Evolutionary conservation across 2,888 invertebrate genomes (phyloP), one percentile per base, ranked within the genome.

Genomic region (Zootermopsis nevadensis): DNA sequence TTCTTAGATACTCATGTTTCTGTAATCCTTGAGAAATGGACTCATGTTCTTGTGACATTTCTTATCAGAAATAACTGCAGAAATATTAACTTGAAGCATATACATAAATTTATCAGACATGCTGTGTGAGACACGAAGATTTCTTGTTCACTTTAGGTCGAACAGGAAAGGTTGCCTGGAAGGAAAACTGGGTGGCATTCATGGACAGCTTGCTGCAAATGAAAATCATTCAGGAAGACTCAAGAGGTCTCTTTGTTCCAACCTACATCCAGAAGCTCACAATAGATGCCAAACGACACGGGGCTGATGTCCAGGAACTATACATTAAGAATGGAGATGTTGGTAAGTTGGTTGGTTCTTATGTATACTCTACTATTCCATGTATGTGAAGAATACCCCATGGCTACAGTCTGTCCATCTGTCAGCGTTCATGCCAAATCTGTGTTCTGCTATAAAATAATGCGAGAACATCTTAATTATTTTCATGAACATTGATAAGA

Each of bases 201-300:
- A 92, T 98, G 90, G 98, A 98, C 90, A 95, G 95, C 53, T 94
- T 98, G 94, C 91, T 98, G n/a, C 98, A 98, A 89, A 93, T 96
- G 86, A 92, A 93, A 86, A 93, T 97, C 79, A 88, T 97, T 42
- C 93, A 93, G 35, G 91, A 93, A 83, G 93, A 94, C 85, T 92
- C 93, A 0, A 92, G 95, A 38, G 92, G 93, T 4, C 91, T 96
- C 6, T 91, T 94, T 87, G 92, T 96, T 0, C 97, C 97, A 0
- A 96, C 95, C 0, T 92, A 94, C 82, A 93, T 96, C 53, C 92
- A 93, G 86, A 93, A 92, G 87, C 88, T 96, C 0, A 91, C 92
- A n/a, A 94, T 96, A 69, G 93, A 95, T 87, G 93, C 94, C 0
- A 89, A 89, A 1, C 92, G 92, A 89, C 94, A 94, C 31, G 91